Base-by-base conservation (phyloP, 23 tunicate genomes). In the Diplosoma virens region DNA sequence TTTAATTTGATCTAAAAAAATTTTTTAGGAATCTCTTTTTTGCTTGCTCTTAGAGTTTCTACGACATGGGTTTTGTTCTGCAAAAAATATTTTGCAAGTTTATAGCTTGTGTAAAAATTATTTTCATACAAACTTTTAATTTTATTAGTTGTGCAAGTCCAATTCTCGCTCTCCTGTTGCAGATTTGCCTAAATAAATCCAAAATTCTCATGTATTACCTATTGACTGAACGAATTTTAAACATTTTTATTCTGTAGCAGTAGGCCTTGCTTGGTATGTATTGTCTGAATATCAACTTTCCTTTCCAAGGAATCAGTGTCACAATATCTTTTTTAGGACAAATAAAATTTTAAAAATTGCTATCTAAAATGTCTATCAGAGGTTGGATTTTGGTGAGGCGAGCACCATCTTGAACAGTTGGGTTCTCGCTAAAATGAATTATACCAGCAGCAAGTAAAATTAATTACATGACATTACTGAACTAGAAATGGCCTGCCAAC, bases 271-370 rank as follows among this genome's bases (percentile, higher is more conserved):
- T 33, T 31, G 73, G 73, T 18, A 66, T 32, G 25, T 30, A 66
- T 0, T 66, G 73, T 30, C 73, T 32, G 17, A 66, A 66, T 18
- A 66, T 33, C 73, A 66, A 25, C 0, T 25, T 28, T 30, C 0
- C 46, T 30, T 47, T 66, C 47, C 73, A 66, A 18, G 73, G 47
- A 17, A 66, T 33, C 21, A 66, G 22, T 16, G 25, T 66, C 46
- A 27, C 73, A 66, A 66, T 66, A 66, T 66, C 45, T 66, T 66
- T 25, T 30, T 66, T 47, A 66, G 73, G 73, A 33, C 25, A 31
- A 33, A 18, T 27, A 0, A 66, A 25, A 17, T 66, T 9, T 30
- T 66, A 16, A 30, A 66, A 66, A 17, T 66, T 66, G 73, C 30
- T 33, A 18, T 27, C 25, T 17, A 28, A 30, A 18, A 0, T 18